Percentiles rank a stretch among this genome's conserved stretches.
phyloP scores from a whole-genome alignment of 2,888 invertebrate genomes.

The Yponomeuta plumbellus region DNA sequence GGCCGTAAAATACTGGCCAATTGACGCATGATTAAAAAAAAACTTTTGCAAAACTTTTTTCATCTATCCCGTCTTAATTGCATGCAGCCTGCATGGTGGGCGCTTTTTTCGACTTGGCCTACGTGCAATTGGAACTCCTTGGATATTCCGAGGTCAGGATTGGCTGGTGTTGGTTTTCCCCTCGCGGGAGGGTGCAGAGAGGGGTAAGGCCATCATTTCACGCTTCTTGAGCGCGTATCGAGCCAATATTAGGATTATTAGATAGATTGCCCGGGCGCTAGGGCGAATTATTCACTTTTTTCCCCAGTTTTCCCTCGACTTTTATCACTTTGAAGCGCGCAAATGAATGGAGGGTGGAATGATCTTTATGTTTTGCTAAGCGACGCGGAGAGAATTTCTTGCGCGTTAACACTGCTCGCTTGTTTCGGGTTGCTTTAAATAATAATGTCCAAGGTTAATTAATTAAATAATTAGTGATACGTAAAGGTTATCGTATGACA shows the following conservation, averaged over 20 bases:
- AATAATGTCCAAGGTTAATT: too few relatives aligned
- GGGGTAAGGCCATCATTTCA: slow-evolving; percentile 60
- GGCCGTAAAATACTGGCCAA: background rate
- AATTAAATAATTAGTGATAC: too few relatives aligned
- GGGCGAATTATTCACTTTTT: slow-evolving; percentile 60
- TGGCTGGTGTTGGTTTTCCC: slow-evolving; percentile 36
- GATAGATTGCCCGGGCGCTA: slow-evolving; percentile 60
- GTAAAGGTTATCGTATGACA: too few relatives aligned
- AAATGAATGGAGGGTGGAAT: background rate
- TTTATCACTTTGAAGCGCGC: slow-evolving; percentile 33
- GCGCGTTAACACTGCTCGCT: too few relatives aligned
- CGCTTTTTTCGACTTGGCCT: slow-evolving; percentile 30
- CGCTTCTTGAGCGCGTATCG: slow-evolving; percentile 71
- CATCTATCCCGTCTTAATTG: slow-evolving; percentile 48
- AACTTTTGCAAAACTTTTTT: slow-evolving; percentile 32
- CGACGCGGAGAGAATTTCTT: too few relatives aligned
- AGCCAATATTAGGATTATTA: slow-evolving; percentile 75
- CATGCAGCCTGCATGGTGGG: slow-evolving; percentile 31
- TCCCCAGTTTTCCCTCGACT: slow-evolving; percentile 28
- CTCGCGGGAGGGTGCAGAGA: slow-evolving; percentile 26
- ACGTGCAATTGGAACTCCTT: background rate
- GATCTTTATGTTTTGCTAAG: background rate
- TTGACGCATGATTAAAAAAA: slow-evolving; percentile 23
- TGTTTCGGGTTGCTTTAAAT: too few relatives aligned
- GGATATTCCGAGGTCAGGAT: slow-evolving; percentile 44